Conservation (phyloP, 2,113 vertebrate genomes). For the Apteryx mantelli region DNA sequence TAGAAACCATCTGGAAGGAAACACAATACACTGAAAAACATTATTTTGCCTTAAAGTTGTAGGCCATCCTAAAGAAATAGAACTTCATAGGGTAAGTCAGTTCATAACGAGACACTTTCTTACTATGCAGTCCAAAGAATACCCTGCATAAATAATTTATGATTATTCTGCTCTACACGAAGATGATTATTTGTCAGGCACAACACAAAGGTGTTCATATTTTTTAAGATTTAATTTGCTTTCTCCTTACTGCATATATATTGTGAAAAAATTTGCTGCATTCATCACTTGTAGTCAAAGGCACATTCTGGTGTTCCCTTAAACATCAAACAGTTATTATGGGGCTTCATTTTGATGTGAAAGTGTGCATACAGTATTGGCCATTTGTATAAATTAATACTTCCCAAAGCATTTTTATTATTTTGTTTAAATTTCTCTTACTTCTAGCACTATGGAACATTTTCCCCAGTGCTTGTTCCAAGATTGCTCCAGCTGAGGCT, state of each 20-base stretch:
- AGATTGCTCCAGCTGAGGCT: not conserved
- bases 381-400: not conserved
- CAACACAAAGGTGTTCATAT: not conserved
- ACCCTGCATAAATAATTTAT: not conserved
- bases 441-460: not conserved
- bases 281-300: not conserved
- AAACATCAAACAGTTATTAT: not conserved
- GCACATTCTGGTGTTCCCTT: not conserved
- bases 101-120: not conserved
- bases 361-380: not conserved
- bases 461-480: not conserved
- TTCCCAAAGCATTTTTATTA: not conserved
- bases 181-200: not conserved
- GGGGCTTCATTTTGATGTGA: not conserved
- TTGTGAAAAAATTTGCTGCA: not conserved
- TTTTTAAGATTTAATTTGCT: not conserved
- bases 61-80: not conserved
- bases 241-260: not conserved
- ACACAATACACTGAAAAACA: not conserved
- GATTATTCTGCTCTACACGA: not conserved
- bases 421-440: not conserved
- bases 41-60: conserved; percentile 8
- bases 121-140: not conserved
- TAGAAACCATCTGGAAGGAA: conserved; percentile 33
- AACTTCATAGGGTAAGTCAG: not conserved